Evolutionary conservation across 2,113 vertebrate species (phyloP), one percentile per base, ranked within the genome.

Genomic region (Proteles cristata): DNA sequence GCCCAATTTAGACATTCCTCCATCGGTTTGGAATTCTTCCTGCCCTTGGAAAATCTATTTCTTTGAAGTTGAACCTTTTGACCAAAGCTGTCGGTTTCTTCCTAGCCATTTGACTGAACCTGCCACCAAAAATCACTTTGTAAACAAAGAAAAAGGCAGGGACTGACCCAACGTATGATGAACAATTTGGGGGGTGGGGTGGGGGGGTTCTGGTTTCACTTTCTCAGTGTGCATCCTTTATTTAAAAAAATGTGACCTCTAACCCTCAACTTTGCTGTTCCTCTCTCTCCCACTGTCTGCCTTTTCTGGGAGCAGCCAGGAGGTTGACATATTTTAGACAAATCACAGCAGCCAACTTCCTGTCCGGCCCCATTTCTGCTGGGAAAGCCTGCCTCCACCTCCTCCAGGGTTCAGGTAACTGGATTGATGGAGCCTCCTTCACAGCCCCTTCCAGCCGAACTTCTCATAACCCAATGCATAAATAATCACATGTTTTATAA

Each of bases 401-500:
- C 61, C 61, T 85, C 69, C 69, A 4, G 90, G 58, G 94, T n/a
- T 95, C 98, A 98, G 98, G 98, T 98, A 97, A 96, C 97, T 82
- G 90, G 88, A 90, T 77, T 98, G 98, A 98, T 98, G 96, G 94
- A 77, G 97, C 93, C 89, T 80, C 79, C 50, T 80, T 80, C 94
- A 66, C 17, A 16, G 86, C 97, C 97, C 97, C 97, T 98, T 97
- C 98, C 82, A 96, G 89, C 96, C 97, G 84, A 97, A 98, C 98
- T 95, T 96, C 97, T n/a, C 97, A 93, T 86, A 93, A 97, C 94
- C 92, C 73, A 0, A 0, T 63, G 97, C 97, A 97, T 98, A 98
- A 99, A 99, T 98, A 98, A 98, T 92, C 91, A 94, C 94, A 88
- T 97, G 98, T 97, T 98, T 98, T 98, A 98, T 98, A 98, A 99